A percentile compares a stretch with the other conserved stretches of the same genome.
These are phyloP conservation scores for Lanius ludovicianus DNA, from an alignment of 2,113 vertebrate genomes.

Conservation along the genomic window DNA sequence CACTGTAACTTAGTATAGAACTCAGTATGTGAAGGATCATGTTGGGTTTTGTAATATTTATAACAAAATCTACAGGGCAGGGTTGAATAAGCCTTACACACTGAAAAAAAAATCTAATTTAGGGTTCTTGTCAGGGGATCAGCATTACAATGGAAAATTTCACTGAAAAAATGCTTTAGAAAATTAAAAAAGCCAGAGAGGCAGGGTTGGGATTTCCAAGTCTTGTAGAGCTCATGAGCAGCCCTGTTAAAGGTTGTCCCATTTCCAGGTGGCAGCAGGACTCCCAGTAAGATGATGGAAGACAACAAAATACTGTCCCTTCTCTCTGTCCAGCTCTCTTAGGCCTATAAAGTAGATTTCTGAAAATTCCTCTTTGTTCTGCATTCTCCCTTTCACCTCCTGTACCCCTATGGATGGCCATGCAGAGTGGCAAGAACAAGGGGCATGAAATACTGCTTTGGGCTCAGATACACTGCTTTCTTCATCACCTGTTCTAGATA, in stretches of 20 bases:
- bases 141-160: background rate
- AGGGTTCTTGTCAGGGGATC: background rate
- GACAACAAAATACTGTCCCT: background rate
- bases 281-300: background rate
- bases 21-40: background rate
- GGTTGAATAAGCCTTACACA: background rate
- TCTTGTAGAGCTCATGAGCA: background rate
- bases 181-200: background rate
- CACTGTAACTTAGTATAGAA: background rate
- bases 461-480: background rate
- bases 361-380: background rate
- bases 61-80: background rate
- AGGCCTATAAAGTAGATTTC: background rate
- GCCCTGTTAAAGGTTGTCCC: background rate
- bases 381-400: background rate
- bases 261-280: background rate
- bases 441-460: background rate
- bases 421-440: background rate
- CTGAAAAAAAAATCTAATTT: background rate
- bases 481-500: background rate
- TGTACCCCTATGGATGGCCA: background rate
- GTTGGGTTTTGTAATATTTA: background rate
- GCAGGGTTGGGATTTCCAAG: background rate
- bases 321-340: background rate
- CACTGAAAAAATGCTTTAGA: background rate